Base-by-base conservation (phyloP, 2,888 invertebrate species). In the Autographa gamma region DNA sequence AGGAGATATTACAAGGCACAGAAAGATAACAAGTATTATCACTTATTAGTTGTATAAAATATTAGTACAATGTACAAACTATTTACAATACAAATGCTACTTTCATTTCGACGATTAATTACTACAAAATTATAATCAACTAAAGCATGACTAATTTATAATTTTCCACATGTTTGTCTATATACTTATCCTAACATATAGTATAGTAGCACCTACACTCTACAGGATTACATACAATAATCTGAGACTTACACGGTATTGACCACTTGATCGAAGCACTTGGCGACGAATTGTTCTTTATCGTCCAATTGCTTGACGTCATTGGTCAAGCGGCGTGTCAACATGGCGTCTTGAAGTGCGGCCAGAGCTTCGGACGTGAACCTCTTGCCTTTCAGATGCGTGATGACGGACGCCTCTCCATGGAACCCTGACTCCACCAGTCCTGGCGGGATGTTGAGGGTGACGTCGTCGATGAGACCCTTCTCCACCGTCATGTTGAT, bases 401-500 rank as follows among this genome's bases (percentile, higher is more conserved):
- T 97, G 63, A 97, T 96, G 4, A 97, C 96, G 41, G 97, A 96
- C 0, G 97, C 97, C 84, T 97, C 96, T 8, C 97, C 96, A 76
- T 96, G 96, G 86, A 97, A 96, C 14, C 97, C 96, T 4, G 95
- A 96, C 43, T 96, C 94, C 7, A 96, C 93, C 54, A 97, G 89
- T 6, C 97, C 96, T 0, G 96, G 96, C 5, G 97, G 97, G 74
- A 97, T 94, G 80, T 94, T 96, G 66, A 97, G 93, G 6, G 96
- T 97, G 59, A 97, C 96, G 86, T 97, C 97, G 73, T 95, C 93
- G 61, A 97, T 96, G 63, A 96, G 95, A 13, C 97, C 97, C 41
- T 96, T 95, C 76, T 97, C 96, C 2, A 97, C 97, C 6, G 96
- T 95, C 92, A 97, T 96, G 62, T 96, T 96, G 73, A 97, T 96